Base-by-base conservation (phyloP, 2,888 invertebrate genomes). In the Eurois occulta region DNA sequence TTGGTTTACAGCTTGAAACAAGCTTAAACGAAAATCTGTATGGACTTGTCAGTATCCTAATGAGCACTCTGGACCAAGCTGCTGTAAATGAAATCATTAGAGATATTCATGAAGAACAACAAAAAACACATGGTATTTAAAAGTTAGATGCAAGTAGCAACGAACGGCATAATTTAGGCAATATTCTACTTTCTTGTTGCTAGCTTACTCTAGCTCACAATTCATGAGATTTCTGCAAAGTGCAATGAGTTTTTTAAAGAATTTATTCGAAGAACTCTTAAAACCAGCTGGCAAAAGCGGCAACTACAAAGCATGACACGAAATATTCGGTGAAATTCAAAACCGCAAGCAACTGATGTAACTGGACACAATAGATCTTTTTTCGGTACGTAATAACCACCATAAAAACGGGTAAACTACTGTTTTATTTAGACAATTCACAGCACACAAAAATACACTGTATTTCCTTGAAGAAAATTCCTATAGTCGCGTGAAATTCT, bases 341-440 rank as follows among this genome's bases (percentile, higher is more conserved):
- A 77, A 86, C 80, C 78, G n/a, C 81, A 76, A 78, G 65, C 55
- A 32, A 70, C 69, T 88, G 79, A 86, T 75, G 77, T 81, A 87
- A 86, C 72, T 78, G 35, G 65, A 65, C n/a, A 86, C 79, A 79
- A 81, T 24, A 78, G 60, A 72, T 58, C 2, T 75, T 46, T 72
- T 78, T 83, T 75, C 43, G 64, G 62, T 69, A 62, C 48, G 52
- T 77, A 77, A 79, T 55, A 85, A 62, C 43, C 35, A 72, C 69
- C 46, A 77, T 72, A 78, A 81, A 83, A 86, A 69, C 43, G 41
- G 48, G 55, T 55, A 74, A 87, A 77, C 72, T 72, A 70, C 66
- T 35, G 46, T 73, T 77, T 77, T 64, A 68, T 76, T 70, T 11
- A 48, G 43, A 43, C 8, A n/a, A 28, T 46, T 48, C 24, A 10